Base-by-base conservation (phyloP, 2,797 vertebrate species). In the Cyclura pinguis region DNA sequence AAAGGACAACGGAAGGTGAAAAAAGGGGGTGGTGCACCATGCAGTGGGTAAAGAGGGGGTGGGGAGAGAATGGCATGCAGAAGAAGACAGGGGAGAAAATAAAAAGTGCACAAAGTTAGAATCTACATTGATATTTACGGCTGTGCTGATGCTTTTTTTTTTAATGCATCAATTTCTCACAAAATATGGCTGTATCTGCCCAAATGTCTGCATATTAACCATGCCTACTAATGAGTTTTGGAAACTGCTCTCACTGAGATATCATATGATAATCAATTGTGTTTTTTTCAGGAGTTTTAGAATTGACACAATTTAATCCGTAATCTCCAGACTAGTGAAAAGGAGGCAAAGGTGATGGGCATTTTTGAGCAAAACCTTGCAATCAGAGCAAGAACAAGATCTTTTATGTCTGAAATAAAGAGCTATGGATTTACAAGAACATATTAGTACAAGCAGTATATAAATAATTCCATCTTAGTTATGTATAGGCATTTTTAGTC, bases 81-180 rank as follows among this genome's bases (percentile, higher is more conserved):
- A 93, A 57, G 90, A 96, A 95, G 96, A 97, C 84, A 96, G 97
- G 93, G 95, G 95, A 94, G 93, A 95, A 96, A 97, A 97, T 98
- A 98, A 98, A 98, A 98, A 98, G 98, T 98, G 98, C 98, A 99
- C 97, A 98, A 96, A 94, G 94, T 99, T 99, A 99, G 98, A 98
- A 96, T 97, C 96, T 96, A 96, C 93, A 96, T 95, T 93, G 52
- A 95, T 93, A 97, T 94, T 96, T 97, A 93, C 90, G 85, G 93
- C 94, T 92, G 96, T 84, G 95, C 96, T 97, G 97, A 96, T 94
- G 94, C 96, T 96, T 92, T 91, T 93, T 93, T 93, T 29, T 16
- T 20, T n/a, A 95, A 81, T 93, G 95, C 93, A 95, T 92, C 92
- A 95, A 88, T 93, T 96, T 93, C 86, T 94, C 50, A 83, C 91